These are phyloP conservation scores for Trichosurus vulpecula DNA, from an alignment of 2,797 vertebrate genomes.

Conservation along the genomic window DNA sequence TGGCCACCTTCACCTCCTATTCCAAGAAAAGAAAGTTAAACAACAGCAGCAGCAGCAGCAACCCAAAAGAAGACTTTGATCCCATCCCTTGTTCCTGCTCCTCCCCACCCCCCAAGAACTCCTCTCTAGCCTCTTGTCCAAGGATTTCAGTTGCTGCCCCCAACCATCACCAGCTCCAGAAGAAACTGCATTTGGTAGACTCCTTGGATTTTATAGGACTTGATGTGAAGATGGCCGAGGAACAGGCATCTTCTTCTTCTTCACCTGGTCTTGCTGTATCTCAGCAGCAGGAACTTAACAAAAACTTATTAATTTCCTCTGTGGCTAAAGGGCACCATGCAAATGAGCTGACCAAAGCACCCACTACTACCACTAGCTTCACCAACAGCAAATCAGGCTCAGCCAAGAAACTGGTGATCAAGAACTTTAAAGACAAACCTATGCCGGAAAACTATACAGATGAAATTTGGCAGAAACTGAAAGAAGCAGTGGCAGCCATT, in stretches of 20 bases:
- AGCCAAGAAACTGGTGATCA: slow-evolving; percentile 99
- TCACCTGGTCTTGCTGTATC: slow-evolving; percentile 86
- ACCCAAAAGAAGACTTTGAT: slow-evolving; percentile 94
- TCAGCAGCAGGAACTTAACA: slow-evolving; percentile 88
- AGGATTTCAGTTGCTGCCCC: slow-evolving; percentile 89
- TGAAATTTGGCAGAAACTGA: slow-evolving; percentile 99
- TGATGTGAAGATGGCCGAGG: slow-evolving; percentile 99
- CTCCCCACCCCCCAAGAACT: slow-evolving; percentile 84
- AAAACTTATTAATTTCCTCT: slow-evolving; percentile 92
- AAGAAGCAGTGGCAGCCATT: slow-evolving; percentile 98
- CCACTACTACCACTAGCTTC: slow-evolving; percentile 91
- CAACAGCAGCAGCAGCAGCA: slow-evolving; percentile 85
- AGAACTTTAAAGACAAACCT: slow-evolving; percentile 99
- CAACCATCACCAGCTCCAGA: slow-evolving; percentile 91
- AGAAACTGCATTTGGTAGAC: slow-evolving; percentile 98
- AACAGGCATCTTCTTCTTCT: slow-evolving; percentile 88
- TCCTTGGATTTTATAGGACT: slow-evolving; percentile 97
- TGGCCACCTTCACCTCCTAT: slow-evolving; percentile 85
- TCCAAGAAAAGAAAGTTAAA: slow-evolving; percentile 97
- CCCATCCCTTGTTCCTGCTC: slow-evolving; percentile 89
- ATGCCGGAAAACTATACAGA: slow-evolving; percentile 99
- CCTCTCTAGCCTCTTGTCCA: slow-evolving; percentile 81
- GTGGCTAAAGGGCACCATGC: slow-evolving; percentile 92
- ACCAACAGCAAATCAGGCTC: slow-evolving; percentile 96
- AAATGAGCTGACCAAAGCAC: slow-evolving; percentile 95